Conservation (phyloP, 1,140 invertebrate species). For the Euwallacea similis region DNA sequence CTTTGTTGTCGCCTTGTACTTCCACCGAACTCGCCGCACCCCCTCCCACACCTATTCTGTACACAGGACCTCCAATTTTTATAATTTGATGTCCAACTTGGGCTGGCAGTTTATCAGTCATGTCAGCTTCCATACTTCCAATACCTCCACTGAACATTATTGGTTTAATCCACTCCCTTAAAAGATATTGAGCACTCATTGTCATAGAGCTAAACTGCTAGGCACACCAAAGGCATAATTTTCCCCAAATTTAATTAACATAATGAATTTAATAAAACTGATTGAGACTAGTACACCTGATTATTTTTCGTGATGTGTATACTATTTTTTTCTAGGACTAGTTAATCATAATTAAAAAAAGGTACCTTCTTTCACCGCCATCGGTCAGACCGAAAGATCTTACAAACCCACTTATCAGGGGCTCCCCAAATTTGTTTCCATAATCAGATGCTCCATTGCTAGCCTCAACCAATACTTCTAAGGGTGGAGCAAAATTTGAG, state of each 20-base stretch:
- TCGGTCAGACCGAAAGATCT: conserved; percentile 85
- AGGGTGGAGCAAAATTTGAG: conserved; percentile 83
- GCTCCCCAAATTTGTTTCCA: conserved; percentile 99
- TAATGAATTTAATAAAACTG: too few relatives aligned
- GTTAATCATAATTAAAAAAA: not conserved
- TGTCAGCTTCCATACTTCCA: conserved; percentile 81
- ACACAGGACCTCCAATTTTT: conserved; percentile 95
- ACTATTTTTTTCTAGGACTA: not conserved
- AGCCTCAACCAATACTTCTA: conserved; percentile 89
- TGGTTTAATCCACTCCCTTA: conserved; percentile 92
- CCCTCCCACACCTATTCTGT: conserved; percentile 96
- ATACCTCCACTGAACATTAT: conserved; percentile 99
- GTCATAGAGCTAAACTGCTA: too few relatives aligned
- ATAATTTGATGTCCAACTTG: conserved; percentile 83
- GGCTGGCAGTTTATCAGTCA: conserved; percentile 74
- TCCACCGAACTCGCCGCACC: conserved; percentile 95
- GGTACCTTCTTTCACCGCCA: conserved; percentile 62
- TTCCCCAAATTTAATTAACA: too few relatives aligned
- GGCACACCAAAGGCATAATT: too few relatives aligned
- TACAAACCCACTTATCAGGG: conserved; percentile 87
- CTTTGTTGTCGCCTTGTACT: conserved; percentile 83
- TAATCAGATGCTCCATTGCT: conserved; percentile 98
- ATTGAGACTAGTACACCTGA: not conserved
- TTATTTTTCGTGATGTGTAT: not conserved
- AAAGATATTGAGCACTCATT: not conserved